phyloP scores from a whole-genome alignment of 2,888 invertebrate genomes.

The Mimas tiliae region DNA sequence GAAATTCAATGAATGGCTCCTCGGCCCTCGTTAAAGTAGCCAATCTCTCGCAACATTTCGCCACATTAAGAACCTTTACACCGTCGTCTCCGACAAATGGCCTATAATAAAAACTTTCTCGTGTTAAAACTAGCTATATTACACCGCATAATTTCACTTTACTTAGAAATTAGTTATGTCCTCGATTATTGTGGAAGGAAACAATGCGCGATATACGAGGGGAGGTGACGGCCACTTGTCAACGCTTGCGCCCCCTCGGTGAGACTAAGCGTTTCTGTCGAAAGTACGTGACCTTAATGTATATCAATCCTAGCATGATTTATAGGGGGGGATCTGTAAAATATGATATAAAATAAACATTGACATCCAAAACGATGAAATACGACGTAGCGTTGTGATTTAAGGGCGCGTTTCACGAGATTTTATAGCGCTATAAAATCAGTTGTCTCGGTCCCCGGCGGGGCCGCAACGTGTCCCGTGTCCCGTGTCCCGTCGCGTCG shows the following conservation, averaged over 20 bases:
- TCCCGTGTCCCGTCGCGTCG: constrained; percentile 47
- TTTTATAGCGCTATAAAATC: constrained; percentile 84
- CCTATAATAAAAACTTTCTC: constrained; percentile 16
- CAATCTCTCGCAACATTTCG: constrained; percentile 63
- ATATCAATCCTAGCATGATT: constrained; percentile 81
- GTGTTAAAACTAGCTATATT: constrained; percentile 11
- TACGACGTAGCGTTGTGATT: constrained; percentile 82
- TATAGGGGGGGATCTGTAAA: constrained; percentile 82
- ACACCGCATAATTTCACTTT: background rate
- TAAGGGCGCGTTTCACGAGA: constrained; percentile 83
- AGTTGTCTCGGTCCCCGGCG: constrained; percentile 60
- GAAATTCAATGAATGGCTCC: constrained; percentile 62
- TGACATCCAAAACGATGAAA: constrained; percentile 84
- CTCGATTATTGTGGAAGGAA: constrained; percentile 4
- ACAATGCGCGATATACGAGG: constrained; percentile 42
- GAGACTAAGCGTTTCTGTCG: constrained; percentile 78
- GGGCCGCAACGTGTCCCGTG: constrained; percentile 47
- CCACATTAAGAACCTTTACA: constrained; percentile 53
- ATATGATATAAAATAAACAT: constrained; percentile 85
- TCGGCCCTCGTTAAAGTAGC: constrained; percentile 54
- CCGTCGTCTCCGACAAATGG: constrained; percentile 13
- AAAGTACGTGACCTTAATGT: constrained; percentile 83
- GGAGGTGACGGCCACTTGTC: constrained; percentile 62
- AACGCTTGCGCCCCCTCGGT: constrained; percentile 50
- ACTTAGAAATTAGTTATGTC: constrained; percentile 6